Evolutionary conservation across 2,113 vertebrate genomes (phyloP).

Genomic region (Cichladusa arquata): DNA sequence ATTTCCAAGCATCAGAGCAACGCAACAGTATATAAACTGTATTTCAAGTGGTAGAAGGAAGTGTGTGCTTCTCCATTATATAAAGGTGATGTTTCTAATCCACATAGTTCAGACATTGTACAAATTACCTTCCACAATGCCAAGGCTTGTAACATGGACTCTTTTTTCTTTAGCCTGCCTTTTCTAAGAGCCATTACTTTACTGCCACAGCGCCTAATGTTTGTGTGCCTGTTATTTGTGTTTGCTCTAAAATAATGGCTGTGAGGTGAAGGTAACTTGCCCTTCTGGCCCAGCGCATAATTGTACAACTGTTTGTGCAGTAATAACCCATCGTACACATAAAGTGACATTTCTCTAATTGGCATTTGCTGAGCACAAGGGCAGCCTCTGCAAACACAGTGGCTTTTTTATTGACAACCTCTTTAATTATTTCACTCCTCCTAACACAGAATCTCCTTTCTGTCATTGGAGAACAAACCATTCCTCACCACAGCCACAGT

Average conservation of each 20-base stretch:
- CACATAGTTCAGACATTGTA: background rate
- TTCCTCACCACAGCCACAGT: background rate
- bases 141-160: background rate
- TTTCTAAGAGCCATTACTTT: background rate
- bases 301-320: background rate
- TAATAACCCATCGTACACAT: slow-evolving; percentile 16
- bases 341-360: slow-evolving; percentile 56
- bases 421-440: slow-evolving; percentile 5
- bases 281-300: background rate
- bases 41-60: background rate
- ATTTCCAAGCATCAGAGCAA: background rate
- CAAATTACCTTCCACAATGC: background rate
- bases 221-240: background rate
- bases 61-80: background rate
- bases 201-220: background rate
- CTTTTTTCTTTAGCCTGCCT: background rate
- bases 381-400: slow-evolving; percentile 1
- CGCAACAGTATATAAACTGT: background rate
- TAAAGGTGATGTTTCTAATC: background rate
- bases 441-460: background rate
- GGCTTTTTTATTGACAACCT: slow-evolving; percentile 30
- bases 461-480: background rate
- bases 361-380: background rate
- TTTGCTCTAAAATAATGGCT: slow-evolving; percentile 41
- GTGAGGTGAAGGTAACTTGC: background rate